Evolutionary conservation across 2,113 vertebrate genomes (phyloP), one percentile per base, ranked within the genome.

Genomic region (Rhinolophus sinicus): DNA sequence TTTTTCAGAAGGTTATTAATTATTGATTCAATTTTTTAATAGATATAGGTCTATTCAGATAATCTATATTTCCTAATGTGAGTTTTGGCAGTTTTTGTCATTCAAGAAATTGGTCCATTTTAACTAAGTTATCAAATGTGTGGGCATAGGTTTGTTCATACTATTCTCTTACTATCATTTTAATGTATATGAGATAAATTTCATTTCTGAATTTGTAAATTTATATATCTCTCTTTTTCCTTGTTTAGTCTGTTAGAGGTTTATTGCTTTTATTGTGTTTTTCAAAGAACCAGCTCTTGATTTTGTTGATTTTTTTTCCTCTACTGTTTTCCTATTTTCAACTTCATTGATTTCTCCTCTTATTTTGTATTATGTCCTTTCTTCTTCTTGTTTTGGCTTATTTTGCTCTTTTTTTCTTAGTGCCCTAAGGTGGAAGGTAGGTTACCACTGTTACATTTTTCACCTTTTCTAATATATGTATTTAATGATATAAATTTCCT

Each of bases 271-370:
- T 18, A 58, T 70, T 92, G 1, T 38, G 12, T 73, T 54, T 72
- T 95, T 80, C 33, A 70, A 88, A 81, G 15, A 88, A 72, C 2
- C 3, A 40, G 10, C 0, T 38, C 92, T 93, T 78, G 7, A 38
- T 89, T 85, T 65, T 70, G 2, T 44, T 80, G 4, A 75, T 92
- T 93, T 96, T 7, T 76, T 96, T 50, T 76, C 88, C 24, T 84
- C 33, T n/a, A 58, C 28, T 84, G 15, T 62, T 77, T 70, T 82
- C 16, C 54, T 89, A 69, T 47, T 80, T 84, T 50, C 4, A 83
- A 69, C 75, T 93, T 38, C 16, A 87, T 62, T 64, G 22, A 81
- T 69, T 94, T 88, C 58, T 95, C 19, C 64, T 95, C 21, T 86
- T 54, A 33, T 38, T 92, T 90, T 91, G 19, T 73, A 50, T 33